Base-by-base conservation (phyloP, 2,888 invertebrate species). In the Bombyx huttoni region DNA sequence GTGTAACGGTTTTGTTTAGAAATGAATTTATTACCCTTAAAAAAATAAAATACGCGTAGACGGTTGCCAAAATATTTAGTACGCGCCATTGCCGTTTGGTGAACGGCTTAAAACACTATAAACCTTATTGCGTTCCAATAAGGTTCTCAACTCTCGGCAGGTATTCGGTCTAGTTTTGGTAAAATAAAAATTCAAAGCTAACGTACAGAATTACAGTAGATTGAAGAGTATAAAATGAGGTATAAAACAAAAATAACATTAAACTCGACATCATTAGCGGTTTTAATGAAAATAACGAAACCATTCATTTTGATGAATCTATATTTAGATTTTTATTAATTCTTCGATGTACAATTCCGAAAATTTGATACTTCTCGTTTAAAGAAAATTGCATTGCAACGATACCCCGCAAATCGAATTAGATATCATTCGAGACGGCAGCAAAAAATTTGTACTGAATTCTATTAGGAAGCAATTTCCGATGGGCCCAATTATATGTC, bases 11-110 rank as follows among this genome's bases (percentile, higher is more conserved):
- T 48, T 50, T 12, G 48, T 47, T 46, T 50, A 47, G 8, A 51
- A 50, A 47, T 50, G 33, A 48, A 50, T 50, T 50, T 46, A 52
- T 48, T 47, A 48, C 47, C n/a, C 33, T 50, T 50, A 47, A 47
- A 34, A 48, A 49, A 49, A 52, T 34, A 52, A 52, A 45, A 49
- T 40, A 34, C 51, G 13, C 47, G 47, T 47, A 34, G n/a, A 34
- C 35, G 51, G 48, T 35, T 40, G 35, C 40, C 48, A 48, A 48
- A 51, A 48, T 40, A 47, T 40, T 48, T 47, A 34, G 40, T 35
- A 6, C 51, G 40, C n/a, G 13, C 12, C 35, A 51, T 47, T 24
- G 8, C 40, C 40, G 12, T 8, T 40, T 40, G 12, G 40, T 40
- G 40, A 10, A 7, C 12, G 40, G 40, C 12, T 40, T 40, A 12